These are phyloP conservation scores for Zosterops hypoxanthus DNA, from an alignment of 2,113 vertebrate species.

Conservation along the genomic window DNA sequence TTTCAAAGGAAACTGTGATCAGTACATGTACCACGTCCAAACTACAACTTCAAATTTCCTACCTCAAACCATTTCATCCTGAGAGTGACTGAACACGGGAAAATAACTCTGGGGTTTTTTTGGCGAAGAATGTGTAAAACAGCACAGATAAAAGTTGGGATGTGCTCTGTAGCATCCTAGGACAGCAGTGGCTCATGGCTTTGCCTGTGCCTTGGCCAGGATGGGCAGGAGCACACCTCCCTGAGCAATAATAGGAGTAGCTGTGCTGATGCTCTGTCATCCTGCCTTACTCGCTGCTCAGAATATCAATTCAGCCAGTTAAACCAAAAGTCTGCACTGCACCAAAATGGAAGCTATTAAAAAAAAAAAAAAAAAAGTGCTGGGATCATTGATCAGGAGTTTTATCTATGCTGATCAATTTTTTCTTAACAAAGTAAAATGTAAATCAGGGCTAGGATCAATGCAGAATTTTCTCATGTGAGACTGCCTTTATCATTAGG, in stretches of 20 bases:
- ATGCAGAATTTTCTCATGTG: conserved; percentile 20
- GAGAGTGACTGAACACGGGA: not conserved
- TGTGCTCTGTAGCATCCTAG: not conserved
- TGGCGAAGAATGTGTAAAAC: not conserved
- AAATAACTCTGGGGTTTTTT: not conserved
- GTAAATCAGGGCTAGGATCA: conserved; percentile 1
- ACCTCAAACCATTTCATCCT: not conserved
- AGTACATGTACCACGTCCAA: not conserved
- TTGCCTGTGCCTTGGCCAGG: not conserved
- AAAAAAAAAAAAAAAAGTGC: not conserved
- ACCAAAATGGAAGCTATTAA: conserved; percentile 86
- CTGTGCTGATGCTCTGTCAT: conserved; percentile 83
- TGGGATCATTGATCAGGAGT: conserved; percentile 54
- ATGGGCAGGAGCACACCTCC: not conserved
- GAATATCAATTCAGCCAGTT: conserved; percentile 94
- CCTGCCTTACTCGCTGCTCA: conserved; percentile 77
- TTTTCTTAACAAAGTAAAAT: conserved; percentile 17
- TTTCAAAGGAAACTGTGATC: not conserved
- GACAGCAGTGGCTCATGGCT: conserved; percentile 41
- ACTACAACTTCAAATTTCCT: not conserved
- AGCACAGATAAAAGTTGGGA: not conserved
- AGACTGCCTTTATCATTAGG: conserved; percentile 27
- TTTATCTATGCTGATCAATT: conserved; percentile 34
- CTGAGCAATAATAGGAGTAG: conserved; percentile 65
- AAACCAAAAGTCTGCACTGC: conserved; percentile 91